Percentiles rank a stretch among this genome's conserved stretches.
phyloP scores from a whole-genome alignment of 2,888 invertebrate species.

The Acanthopleura granulata region DNA sequence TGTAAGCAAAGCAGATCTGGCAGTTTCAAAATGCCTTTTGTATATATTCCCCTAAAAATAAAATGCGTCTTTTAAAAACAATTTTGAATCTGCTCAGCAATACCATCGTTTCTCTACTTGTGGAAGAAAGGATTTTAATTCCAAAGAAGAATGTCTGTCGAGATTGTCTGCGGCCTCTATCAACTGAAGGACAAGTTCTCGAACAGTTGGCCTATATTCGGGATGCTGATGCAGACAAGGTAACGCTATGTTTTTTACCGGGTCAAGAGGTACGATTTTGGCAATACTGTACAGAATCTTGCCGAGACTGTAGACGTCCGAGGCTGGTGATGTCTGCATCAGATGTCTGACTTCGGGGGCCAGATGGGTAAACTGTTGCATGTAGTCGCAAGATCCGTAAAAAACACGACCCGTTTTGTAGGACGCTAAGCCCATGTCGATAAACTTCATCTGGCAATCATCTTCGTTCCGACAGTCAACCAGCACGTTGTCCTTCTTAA shows the following conservation, averaged over 20 bases:
- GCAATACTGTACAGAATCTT: not conserved
- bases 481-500: conserved; percentile 16
- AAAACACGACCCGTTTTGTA: conserved; percentile 9
- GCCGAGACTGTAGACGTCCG: conserved; percentile 5
- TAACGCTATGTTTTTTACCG: not conserved
- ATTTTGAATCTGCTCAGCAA: not conserved
- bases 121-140: not conserved
- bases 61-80: no score
- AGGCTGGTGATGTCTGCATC: not conserved
- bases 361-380: conserved; percentile 5
- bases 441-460: not conserved
- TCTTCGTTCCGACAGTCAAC: not conserved
- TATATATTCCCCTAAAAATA: no score
- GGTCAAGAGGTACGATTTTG: not conserved
- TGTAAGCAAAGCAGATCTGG: no score
- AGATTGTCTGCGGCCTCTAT: not conserved
- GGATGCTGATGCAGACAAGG: not conserved
- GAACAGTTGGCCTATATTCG: not conserved
- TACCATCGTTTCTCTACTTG: not conserved
- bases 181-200: not conserved
- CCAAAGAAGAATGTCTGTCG: not conserved
- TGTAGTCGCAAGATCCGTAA: not conserved
- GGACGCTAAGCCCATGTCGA: conserved; percentile 16
- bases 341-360: conserved; percentile 12
- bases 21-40: no score